Conservation (phyloP, 2,888 invertebrate genomes). For the Eurois occulta region DNA sequence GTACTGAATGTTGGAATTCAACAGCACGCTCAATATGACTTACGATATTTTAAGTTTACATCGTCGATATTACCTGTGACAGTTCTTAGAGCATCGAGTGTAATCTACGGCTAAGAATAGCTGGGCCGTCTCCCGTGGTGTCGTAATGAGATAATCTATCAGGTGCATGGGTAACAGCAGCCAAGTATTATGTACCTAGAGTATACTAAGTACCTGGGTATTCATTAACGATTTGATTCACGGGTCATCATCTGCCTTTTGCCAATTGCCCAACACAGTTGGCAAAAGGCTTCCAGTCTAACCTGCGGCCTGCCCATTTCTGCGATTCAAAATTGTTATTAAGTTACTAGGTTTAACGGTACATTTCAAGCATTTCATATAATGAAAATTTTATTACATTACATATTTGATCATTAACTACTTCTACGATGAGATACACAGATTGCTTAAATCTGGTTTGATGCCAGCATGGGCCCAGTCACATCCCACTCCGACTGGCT, state of each 20-base stretch:
- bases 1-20: not conserved
- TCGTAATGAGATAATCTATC: constrained; percentile 34
- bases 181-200: not conserved
- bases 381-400: not conserved
- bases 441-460: not conserved
- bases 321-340: not conserved
- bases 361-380: too few relatives aligned
- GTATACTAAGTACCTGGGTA: not conserved
- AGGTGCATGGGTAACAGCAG: not conserved
- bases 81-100: constrained; percentile 53
- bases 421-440: not conserved
- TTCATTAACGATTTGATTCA: not conserved
- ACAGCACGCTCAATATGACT: not conserved
- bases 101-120: constrained; percentile 53
- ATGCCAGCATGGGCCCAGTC: too few relatives aligned
- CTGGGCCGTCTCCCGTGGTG: constrained; percentile 4
- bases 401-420: not conserved
- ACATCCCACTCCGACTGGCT: not conserved
- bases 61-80: constrained; percentile 41
- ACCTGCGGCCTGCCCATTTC: not conserved
- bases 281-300: not conserved
- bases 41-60: not conserved
- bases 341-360: not conserved
- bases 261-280: not conserved
- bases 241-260: not conserved